phyloP scores from a whole-genome alignment of 2,113 vertebrate species.

The Pavo muticus region DNA sequence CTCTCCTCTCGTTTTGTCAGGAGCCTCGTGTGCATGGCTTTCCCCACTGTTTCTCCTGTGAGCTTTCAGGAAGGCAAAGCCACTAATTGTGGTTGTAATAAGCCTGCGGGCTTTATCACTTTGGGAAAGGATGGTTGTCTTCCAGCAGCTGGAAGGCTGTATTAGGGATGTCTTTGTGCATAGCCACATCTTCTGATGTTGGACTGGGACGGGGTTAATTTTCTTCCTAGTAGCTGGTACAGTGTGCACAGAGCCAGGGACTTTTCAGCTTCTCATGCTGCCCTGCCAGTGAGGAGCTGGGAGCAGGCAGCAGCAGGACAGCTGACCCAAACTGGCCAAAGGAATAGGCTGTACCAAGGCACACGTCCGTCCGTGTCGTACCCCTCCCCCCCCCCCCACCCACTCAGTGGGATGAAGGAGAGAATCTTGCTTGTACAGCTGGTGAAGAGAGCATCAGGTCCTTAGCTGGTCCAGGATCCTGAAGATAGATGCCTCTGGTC shows the following conservation, averaged over 20 bases:
- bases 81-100: neutral
- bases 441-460: neutral
- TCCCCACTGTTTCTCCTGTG: neutral
- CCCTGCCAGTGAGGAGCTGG: too few species aligned
- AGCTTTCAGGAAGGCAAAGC: neutral
- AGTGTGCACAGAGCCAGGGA: neutral
- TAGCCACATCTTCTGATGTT: neutral
- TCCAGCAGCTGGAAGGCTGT: neutral
- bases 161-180: neutral
- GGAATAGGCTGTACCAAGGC: neutral
- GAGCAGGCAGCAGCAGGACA: neutral
- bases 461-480: neutral
- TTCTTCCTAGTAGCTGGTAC: neutral
- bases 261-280: neutral
- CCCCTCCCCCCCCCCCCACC: too few species aligned
- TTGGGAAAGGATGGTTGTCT: neutral
- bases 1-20: neutral
- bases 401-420: neutral
- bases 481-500: fast-evolving
- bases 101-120: neutral
- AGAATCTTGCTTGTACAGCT: neutral
- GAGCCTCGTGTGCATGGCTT: neutral
- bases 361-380: too few species aligned
- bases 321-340: neutral
- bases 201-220: neutral